Base-by-base conservation (phyloP, 2,797 vertebrate genomes). In the Staurois parvus region DNA sequence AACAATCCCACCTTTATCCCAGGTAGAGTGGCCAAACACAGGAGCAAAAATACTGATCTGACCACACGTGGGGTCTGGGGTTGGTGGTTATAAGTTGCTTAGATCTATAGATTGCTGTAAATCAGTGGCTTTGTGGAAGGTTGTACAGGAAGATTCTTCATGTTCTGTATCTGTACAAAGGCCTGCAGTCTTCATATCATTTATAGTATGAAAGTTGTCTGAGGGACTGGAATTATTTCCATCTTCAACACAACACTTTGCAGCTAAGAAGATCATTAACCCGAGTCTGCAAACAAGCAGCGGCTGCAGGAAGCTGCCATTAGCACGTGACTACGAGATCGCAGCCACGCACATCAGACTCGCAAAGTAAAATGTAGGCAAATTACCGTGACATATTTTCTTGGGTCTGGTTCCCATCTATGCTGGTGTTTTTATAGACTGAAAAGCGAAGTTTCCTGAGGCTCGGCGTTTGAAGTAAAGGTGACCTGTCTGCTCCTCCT, bases 401-500 rank as follows among this genome's bases (percentile, higher is more conserved):
- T 19, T 0, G 17, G 48, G 48, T 52, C 48, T 52, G 17, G 48
- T 52, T 52, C 48, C 48, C 4, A 19, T 52, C 48, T 52, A 52
- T 52, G 48, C 48, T 3, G 48, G 15, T 13, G 48, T 1, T 3
- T 52, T 17, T 52, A 19, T 48, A 48, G 45, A 4, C 30, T 72
- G n/a, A 37, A 19, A 37, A 40, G 34, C 15, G 29, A 5, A 5
- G 15, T n/a, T 37, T 40, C 19, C 69, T 30, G 69, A 10, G 17
- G 48, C 48, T 19, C 4, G 48, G 3, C 19, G 15, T 48, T 48
- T 17, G 13, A 17, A 21, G 17, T 69, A 24, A 72, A 40, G 69
- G 32, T 72, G 69, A 9, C 34, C 32, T 24, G 21, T 40, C 10
- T 72, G 32, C 89, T 19, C 91, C 91, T 90, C 64, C 76, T 78